Conservation (phyloP, 2,797 vertebrate genomes). For the Lindbergichthys nudifrons region DNA sequence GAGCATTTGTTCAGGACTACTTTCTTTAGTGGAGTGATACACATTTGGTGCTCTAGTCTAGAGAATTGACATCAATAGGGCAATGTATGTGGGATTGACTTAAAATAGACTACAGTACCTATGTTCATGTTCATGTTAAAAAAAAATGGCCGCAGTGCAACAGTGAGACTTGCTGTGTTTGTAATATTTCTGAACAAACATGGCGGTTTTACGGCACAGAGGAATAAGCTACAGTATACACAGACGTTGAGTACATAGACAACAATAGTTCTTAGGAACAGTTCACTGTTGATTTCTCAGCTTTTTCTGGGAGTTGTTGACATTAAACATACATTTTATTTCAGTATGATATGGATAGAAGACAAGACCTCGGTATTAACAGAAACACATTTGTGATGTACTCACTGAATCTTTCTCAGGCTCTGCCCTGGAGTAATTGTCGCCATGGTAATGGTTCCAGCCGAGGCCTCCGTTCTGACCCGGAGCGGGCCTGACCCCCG, state of each 20-base stretch:
- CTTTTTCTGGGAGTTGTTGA: neutral
- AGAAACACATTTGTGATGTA: conserved; percentile 8
- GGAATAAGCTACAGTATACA: neutral
- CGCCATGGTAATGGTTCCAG: conserved; percentile 90
- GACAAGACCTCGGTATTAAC: neutral
- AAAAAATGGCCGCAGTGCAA: neutral
- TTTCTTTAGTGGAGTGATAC: neutral
- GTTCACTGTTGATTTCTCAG: neutral
- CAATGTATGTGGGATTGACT: neutral
- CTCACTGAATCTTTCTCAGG: conserved; percentile 90
- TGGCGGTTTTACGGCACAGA: neutral
- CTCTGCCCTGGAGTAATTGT: conserved; percentile 84
- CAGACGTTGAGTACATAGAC: neutral
- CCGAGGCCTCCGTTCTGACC: conserved; percentile 87
- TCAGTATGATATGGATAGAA: neutral
- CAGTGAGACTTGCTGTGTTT: neutral
- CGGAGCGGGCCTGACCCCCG: conserved; percentile 85
- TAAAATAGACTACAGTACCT: neutral
- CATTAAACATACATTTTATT: neutral
- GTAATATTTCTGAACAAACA: neutral
- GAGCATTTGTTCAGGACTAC: neutral
- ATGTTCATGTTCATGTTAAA: neutral
- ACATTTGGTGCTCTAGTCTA: neutral
- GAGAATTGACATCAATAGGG: neutral
- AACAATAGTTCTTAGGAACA: neutral